Evolutionary conservation across 2,113 vertebrate species (phyloP).

Genomic region (Osmerus mordax): DNA sequence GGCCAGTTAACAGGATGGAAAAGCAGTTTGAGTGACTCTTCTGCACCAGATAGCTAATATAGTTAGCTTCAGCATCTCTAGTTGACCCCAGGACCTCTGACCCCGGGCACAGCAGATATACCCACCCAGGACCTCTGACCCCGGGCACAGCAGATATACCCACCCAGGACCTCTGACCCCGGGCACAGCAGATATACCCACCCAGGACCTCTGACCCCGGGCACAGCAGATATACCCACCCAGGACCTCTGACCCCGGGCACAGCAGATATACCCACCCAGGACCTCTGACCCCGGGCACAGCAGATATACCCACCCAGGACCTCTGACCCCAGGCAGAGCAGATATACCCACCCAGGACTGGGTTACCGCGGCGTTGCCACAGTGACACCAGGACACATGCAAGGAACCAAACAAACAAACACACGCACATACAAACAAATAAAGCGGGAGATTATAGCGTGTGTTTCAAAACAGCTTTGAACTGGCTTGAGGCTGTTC

Average conservation of each 20-base stretch:
- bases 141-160: neutral
- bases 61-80: constrained; percentile 41
- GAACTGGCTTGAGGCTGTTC: neutral
- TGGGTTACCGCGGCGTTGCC: neutral
- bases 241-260: neutral
- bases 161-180: constrained; percentile 5
- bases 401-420: constrained; percentile 15
- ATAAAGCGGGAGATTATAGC: neutral
- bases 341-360: constrained; percentile 1
- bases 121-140: neutral
- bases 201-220: neutral
- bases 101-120: neutral
- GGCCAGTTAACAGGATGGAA: constrained; percentile 57
- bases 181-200: neutral
- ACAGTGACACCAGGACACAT: constrained; percentile 2
- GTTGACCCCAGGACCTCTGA: constrained; percentile 34
- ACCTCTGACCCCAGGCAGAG: neutral
- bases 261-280: neutral
- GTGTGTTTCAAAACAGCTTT: neutral
- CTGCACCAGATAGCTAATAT: constrained; percentile 61
- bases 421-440: constrained; percentile 17
- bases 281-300: neutral
- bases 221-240: constrained; percentile 5
- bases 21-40: constrained; percentile 53
- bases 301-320: constrained; percentile 1